Evolutionary conservation across 2,797 vertebrate species (phyloP), one percentile per base, ranked within the genome.

Genomic region (Aeoliscus strigatus): DNA sequence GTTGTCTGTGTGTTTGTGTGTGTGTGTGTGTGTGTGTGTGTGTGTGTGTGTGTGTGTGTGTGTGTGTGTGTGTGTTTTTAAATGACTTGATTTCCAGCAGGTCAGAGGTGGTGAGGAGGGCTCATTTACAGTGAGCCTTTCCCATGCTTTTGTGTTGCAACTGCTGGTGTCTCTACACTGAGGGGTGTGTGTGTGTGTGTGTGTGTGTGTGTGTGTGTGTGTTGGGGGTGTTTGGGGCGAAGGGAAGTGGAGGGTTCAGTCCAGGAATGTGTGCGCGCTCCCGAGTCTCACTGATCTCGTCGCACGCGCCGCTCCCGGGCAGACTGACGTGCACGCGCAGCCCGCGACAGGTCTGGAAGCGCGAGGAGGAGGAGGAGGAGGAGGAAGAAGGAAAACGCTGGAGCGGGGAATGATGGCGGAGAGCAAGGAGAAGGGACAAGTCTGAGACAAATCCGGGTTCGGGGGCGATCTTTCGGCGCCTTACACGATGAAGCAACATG

Each of bases 231-330:
- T 12, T 39, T 16, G 39, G 50, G 44, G 49, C 42, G 29, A 52
- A 54, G 73, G 36, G 63, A 42, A 48, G 68, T 41, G 60, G 79
- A 66, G 76, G 70, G 60, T 69, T 80, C 73, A 73, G 76, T 66
- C 58, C 75, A 73, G 88, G 88, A 89, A 90, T 90, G 88, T 83
- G 73, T 0, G 85, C 84, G 75, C 85, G 83, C 66, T 51, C 78
- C 57, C 74, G 68, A 42, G 3, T 15, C 49, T 27, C 44, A 61
- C 38, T 58, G 53, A 50, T 66, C 51, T 51, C 48, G 39, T 40
- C 35, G 39, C 31, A 51, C 69, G 60, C 64, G 59, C 70, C 30
- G 26, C 57, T 26, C 46, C 23, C 23, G 27, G 27, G 38, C 25
- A 18, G 17, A 7, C 29, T 17, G 24, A 32, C 48, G 80, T 53